Evolutionary conservation across 2,888 invertebrate species (phyloP), one percentile per base, ranked within the genome.

Genomic region (Temnothorax ravouxi): DNA sequence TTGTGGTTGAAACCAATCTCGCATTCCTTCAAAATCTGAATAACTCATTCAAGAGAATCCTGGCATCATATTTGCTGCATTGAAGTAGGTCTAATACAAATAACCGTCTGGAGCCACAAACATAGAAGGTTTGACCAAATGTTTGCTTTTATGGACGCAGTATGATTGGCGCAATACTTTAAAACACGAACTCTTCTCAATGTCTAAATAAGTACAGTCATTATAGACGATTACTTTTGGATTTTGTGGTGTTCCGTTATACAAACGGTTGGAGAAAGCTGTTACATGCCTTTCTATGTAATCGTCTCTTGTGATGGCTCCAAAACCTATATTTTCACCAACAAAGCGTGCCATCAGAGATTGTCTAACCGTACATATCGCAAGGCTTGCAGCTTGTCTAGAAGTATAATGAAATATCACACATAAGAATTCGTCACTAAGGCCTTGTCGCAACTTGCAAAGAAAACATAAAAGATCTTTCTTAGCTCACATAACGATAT

Each of bases 31-130:
- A 25, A 25, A 44, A 66, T 66, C 66, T 25, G 13, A 2, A 34
- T 3, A 44, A 44, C 3, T 44, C 13, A 44, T 44, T 44, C 44
- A 44, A 44, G 44, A 44, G 44, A 44, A 44, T 44, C 13, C 13
- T 44, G 8, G 66, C 66, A 67, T 67, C n/a, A 47, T 67, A 47
- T 67, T 47, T 18, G 21, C 21, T 13, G 44, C 41, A 44, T 64
- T 21, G 38, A 62, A 62, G 62, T 41, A 62, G 5, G 62, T 76
- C 61, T 2, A 88, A 47, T n/a, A n/a, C 11, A 87, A 83, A 41
- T 85, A 87, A 11, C 84, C 84, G 69, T 87, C 79, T 6, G 88
- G 79, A n/a, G 84, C 84, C 18, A 88, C 85, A 11, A 88, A 67
- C n/a, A 88, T n/a, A 13, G 59, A 69, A 8, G 88, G 86, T 66